phyloP scores from a whole-genome alignment of 2,888 invertebrate genomes.

The Phasia obesa region DNA sequence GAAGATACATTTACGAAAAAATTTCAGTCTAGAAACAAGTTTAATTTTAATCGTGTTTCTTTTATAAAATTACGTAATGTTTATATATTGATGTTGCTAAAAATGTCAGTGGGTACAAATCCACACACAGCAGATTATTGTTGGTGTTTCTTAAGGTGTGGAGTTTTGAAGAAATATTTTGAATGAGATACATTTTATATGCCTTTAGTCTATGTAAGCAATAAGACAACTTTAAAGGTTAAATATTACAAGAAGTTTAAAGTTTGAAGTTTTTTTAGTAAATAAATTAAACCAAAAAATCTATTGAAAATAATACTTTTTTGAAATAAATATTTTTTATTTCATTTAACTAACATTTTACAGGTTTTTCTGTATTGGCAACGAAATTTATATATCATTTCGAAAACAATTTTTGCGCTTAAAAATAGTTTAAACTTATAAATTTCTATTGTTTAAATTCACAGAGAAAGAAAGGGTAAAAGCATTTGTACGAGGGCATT shows the following conservation, averaged over 20 bases:
- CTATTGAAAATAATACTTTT: not conserved
- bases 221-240: constrained; percentile 23
- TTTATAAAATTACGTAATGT: constrained; percentile 26
- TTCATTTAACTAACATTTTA: not conserved
- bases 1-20: too few species aligned
- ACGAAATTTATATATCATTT: constrained; percentile 33
- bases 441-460: constrained; percentile 6
- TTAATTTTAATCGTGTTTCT: not conserved
- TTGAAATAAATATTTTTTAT: not conserved
- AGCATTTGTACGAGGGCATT: too few species aligned
- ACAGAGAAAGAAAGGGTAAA: constrained; percentile 5
- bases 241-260: constrained; percentile 2
- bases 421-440: constrained; percentile 13
- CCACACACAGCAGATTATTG: not conserved
- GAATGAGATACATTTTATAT: not conserved
- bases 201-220: too few species aligned
- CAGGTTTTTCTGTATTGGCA: not conserved
- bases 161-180: constrained; percentile 12
- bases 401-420: constrained; percentile 38
- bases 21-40: constrained; percentile 38
- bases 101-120: constrained; percentile 39
- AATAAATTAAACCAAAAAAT: too few species aligned
- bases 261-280: not conserved
- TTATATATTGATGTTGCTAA: constrained; percentile 23
- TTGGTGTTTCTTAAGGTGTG: constrained; percentile 41